phyloP scores from a whole-genome alignment of 2,797 vertebrate species.

The Bucorvus abyssinicus region DNA sequence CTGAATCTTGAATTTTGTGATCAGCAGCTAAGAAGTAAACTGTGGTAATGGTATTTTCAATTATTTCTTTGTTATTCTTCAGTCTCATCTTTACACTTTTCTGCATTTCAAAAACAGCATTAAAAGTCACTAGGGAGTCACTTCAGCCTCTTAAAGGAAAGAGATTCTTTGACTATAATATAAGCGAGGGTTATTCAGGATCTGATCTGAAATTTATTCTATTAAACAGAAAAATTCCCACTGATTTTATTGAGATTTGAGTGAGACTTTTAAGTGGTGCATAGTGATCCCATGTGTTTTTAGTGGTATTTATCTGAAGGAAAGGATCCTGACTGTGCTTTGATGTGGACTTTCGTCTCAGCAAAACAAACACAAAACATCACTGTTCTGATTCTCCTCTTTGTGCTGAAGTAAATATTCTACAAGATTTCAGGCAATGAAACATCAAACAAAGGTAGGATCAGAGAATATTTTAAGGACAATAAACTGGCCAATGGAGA shows the following conservation, averaged over 20 bases:
- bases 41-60: not conserved
- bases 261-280: not conserved
- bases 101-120: conserved; percentile 9
- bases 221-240: not conserved
- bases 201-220: not conserved
- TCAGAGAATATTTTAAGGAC: not conserved
- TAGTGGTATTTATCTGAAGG: not conserved
- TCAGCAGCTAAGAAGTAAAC: not conserved
- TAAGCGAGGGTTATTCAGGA: not conserved
- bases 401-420: not conserved
- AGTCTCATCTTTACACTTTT: not conserved
- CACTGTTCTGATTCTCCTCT: not conserved
- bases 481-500: not conserved
- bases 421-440: not conserved
- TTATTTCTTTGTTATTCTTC: conserved; percentile 7
- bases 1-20: conserved; percentile 16
- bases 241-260: conserved; percentile 1
- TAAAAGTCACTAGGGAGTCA: conserved; percentile 17
- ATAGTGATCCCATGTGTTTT: not conserved
- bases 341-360: not conserved
- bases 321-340: not conserved
- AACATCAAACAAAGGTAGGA: not conserved
- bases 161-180: not conserved
- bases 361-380: not conserved
- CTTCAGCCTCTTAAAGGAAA: conserved; percentile 6